Base-by-base conservation (phyloP, 2,888 invertebrate species). In the Metellina segmentata region DNA sequence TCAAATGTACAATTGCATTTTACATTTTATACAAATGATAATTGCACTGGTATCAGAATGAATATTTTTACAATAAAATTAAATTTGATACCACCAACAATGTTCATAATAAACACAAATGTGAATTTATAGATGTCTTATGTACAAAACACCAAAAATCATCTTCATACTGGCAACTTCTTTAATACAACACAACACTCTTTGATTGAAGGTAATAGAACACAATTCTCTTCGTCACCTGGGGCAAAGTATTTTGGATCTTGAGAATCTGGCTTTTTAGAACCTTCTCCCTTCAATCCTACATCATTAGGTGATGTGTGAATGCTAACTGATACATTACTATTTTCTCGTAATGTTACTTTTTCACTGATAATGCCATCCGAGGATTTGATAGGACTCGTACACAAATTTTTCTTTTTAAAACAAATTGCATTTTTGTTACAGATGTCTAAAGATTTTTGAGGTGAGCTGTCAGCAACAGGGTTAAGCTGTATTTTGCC, bases 1-100 rank as follows among this genome's bases (percentile, higher is more conserved):
- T 70, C 48, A 81, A 72, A 83, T 83, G 34, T 19, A 83, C 51
- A 70, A 71, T 82, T 72, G 13, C 72, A 9, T 78, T 52, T 51
- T 51, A 61, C 61, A 77, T 34, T 77, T 52, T 78, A 75, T 78
- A 78, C 78, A 78, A 52, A 52, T 78, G 51, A 78, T 49, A 19
- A 20, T 78, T 16, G 78, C 16, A 72, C 19, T 51, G 34, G 51
- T 78, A 78, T 78, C 61, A 61, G 61, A 11, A 61, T 61, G 61
- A 61, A 11, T 61, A 13, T 16, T 61, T 61, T 16, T 61, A 61
- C 34, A 34, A 34, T 34, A 61, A 61, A 11, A 61, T 61, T 61
- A 61, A 61, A 16, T 8, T 16, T 61, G 61, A 61, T 61, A 61
- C 61, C 61, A 61, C 11, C 9, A 61, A 11, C 61, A 34, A 34